Evolutionary conservation across 1,140 invertebrate species (phyloP), one percentile per base, ranked within the genome.

Genomic region (Sycophaga agraensis): DNA sequence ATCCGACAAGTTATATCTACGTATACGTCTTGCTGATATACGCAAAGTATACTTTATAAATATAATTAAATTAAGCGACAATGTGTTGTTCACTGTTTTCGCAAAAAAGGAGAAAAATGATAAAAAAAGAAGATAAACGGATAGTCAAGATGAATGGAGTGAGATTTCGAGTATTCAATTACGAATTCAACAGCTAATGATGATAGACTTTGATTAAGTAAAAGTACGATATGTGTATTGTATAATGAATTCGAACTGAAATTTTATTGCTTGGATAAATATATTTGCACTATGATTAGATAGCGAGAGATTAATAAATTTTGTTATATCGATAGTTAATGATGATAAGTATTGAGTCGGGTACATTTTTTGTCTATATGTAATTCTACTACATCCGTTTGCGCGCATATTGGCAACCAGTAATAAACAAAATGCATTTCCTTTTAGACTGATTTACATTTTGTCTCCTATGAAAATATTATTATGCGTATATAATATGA

Each of bases 11-110:
- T 59, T 50, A 43, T 34, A 51, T 51, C 28, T 37, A 46, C 37
- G 42, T 57, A 57, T 46, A 58, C 55, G 43, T 58, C 48, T 35
- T 26, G n/a, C 43, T 49, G 34, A 57, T 57, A 57, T 48, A 57
- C 43, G 21, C 46, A 57, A 49, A n/a, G 35, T 50, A 49, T 59
- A 59, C 19, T 21, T 59, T 51, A 51, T 34, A 48, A 35, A 31
- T 53, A 37, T 24, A 17, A 45, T 5, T 28, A 48, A 28, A 21
- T 39, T n/a, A n/a, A 39, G 34, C 28, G 43, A 26, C 16, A 48
- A 58, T 48, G 21, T 48, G 34, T 58, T 58, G 55, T 58, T 48
- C 34, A 26, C 21, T 58, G 55, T 58, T 58, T 48, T 58, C 45
- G 21, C 55, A 58, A 57, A 57, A 46, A 45, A 57, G 2, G 2